Conservation (phyloP, 2,888 invertebrate genomes). For the Emmelina monodactyla region DNA sequence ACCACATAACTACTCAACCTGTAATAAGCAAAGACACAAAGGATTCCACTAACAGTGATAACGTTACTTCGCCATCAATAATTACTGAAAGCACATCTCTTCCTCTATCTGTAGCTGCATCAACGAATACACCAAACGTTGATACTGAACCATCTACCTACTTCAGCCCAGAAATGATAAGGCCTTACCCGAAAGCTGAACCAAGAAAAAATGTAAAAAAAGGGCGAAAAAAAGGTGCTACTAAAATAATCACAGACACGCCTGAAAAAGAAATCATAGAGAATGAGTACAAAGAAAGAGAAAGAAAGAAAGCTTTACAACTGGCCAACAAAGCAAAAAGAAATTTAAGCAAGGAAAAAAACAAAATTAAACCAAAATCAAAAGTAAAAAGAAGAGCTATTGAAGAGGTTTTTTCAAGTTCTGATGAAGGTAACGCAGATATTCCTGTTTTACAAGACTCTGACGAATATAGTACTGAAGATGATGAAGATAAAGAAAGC, state of each 20-base stretch:
- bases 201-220: slow-evolving; percentile 14
- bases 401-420: slow-evolving; percentile 5
- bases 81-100: slow-evolving; percentile 1
- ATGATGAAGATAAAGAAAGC: slow-evolving; percentile 7
- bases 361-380: slow-evolving; percentile 5
- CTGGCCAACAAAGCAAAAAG: slow-evolving; percentile 3
- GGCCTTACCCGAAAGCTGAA: slow-evolving; percentile 17
- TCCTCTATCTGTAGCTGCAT: slow-evolving; percentile 4
- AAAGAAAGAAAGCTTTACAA: slow-evolving; percentile 6
- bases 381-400: slow-evolving; percentile 4
- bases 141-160: slow-evolving; percentile 17
- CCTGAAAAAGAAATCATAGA: slow-evolving; percentile 16
- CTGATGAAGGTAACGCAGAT: slow-evolving; percentile 9
- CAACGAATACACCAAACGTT: slow-evolving; percentile 14
- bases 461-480: slow-evolving; percentile 8
- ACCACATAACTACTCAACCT: not conserved
- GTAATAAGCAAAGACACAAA: not conserved
- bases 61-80: not conserved
- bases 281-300: slow-evolving; percentile 8
- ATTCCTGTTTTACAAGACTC: slow-evolving; percentile 13
- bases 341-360: slow-evolving; percentile 6
- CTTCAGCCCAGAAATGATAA: slow-evolving; percentile 14
- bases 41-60: not conserved
- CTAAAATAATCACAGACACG: slow-evolving; percentile 18
- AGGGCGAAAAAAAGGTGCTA: slow-evolving; percentile 16